Conservation (phyloP, 2,113 vertebrate species). For the Ammodytes marinus region DNA sequence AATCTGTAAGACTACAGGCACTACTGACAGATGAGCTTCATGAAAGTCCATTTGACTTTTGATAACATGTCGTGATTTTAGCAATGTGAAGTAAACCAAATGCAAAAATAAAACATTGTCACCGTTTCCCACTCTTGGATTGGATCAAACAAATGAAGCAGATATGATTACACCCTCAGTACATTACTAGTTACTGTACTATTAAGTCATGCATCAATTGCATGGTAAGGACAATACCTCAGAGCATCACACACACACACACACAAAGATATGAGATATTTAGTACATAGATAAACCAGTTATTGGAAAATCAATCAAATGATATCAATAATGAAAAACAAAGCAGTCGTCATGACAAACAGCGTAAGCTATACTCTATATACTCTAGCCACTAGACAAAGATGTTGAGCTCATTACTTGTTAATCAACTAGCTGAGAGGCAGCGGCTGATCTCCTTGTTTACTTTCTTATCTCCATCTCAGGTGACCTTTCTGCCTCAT, state of each 20-base stretch:
- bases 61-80: neutral
- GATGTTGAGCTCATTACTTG: slow-evolving; percentile 57
- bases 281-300: slow-evolving; percentile 1
- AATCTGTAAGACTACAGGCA: slow-evolving; percentile 1
- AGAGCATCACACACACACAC: neutral
- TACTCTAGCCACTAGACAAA: slow-evolving; percentile 18
- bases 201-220: slow-evolving; percentile 23
- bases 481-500: slow-evolving; percentile 41
- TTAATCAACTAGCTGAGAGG: slow-evolving; percentile 47
- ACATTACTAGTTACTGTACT: neutral
- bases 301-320: slow-evolving; percentile 16
- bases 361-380: slow-evolving; percentile 10
- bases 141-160: slow-evolving; percentile 18
- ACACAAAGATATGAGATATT: slow-evolving; percentile 12
- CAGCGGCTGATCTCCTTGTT: slow-evolving; percentile 42
- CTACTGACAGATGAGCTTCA: neutral
- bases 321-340: slow-evolving; percentile 18
- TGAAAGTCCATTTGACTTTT: neutral
- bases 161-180: slow-evolving; percentile 17
- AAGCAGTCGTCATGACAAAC: slow-evolving; percentile 10
- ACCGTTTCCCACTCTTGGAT: neutral
- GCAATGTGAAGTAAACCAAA: neutral
- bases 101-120: neutral
- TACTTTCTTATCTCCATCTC: slow-evolving; percentile 55
- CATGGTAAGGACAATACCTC: slow-evolving; percentile 35